Evolutionary conservation across 2,797 vertebrate species (phyloP).

Genomic region (Adrianichthys oophorus): DNA sequence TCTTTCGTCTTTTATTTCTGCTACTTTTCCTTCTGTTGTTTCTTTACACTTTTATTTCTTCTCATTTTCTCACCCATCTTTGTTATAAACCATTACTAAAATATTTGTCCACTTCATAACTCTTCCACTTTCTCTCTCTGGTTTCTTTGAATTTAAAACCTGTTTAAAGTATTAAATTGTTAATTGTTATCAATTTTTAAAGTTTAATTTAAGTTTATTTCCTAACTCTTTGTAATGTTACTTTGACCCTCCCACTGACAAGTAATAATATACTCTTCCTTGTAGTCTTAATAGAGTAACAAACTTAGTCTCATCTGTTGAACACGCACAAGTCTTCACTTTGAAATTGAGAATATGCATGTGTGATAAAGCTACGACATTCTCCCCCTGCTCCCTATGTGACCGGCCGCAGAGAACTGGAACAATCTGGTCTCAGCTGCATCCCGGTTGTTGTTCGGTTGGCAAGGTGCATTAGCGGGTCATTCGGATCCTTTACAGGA

Average conservation of each 20-base stretch:
- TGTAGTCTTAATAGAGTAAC: slow-evolving; percentile 32
- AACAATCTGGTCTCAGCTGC: slow-evolving; percentile 72
- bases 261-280: not conserved
- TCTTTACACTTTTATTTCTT: not conserved
- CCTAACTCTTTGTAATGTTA: not conserved
- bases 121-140: no score
- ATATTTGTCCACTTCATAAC: not conserved
- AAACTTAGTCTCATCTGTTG: slow-evolving; percentile 27
- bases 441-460: slow-evolving; percentile 65
- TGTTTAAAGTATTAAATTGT: no score
- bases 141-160: no score
- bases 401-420: slow-evolving; percentile 63
- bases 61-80: not conserved
- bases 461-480: slow-evolving; percentile 63
- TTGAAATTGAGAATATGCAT: slow-evolving; percentile 15
- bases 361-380: slow-evolving; percentile 44
- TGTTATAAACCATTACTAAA: not conserved
- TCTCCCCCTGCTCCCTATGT: slow-evolving; percentile 36
- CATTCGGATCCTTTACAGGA: slow-evolving; percentile 42
- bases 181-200: no score
- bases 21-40: slow-evolving; percentile 1
- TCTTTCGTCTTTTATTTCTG: not conserved
- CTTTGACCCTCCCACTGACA: not conserved
- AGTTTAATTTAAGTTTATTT: no score
- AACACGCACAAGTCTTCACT: slow-evolving; percentile 29